Base-by-base conservation (phyloP, 2,113 vertebrate species). In the Heteronetta atricapilla region DNA sequence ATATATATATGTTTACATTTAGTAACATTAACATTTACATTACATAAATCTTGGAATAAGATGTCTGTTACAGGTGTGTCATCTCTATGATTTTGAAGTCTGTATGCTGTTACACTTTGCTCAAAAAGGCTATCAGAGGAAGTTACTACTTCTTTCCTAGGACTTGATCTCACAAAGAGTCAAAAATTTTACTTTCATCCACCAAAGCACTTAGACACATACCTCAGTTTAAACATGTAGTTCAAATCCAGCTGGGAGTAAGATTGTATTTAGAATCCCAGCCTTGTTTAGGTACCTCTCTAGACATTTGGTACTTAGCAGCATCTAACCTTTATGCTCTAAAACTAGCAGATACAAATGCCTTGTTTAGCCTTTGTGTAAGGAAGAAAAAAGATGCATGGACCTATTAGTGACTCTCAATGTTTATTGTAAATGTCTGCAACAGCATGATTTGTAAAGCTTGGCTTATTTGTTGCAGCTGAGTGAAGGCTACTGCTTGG, bases 401-500 rank as follows among this genome's bases (percentile, higher is more conserved):
- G 28, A 8, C 62, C 59, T 86, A 16, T 38, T 82, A 73, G 66
- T 58, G 53, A 87, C 62, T 79, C 93, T 73, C 74, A 40, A 3
- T 52, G 13, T 40, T 63, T 69, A 58, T 44, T 90, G 38, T 79
- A 94, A 93, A 84, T 89, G 86, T 70, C 53, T 79, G 68, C 75
- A 82, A 46, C 88, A 97, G 94, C 91, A 79, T 73, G 91, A 56
- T 72, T 95, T 97, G 97, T 89, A 92, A 95, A 96, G 63, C 86
- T 66, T 93, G 86, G 67, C 53, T 97, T 96, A 92, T 93, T 97
- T 97, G 94, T 93, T 88, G 68, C 62, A 94, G 86, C 83, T 94
- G 46, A 93, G 60, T 80, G 88, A 96, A 98, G 96, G 94, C 91
- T 89, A 77, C 83, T 95, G 89, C 94, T 97, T 95, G 86, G 96